Evolutionary conservation across 2,888 invertebrate species (phyloP).

Genomic region (Bombyx huttoni): DNA sequence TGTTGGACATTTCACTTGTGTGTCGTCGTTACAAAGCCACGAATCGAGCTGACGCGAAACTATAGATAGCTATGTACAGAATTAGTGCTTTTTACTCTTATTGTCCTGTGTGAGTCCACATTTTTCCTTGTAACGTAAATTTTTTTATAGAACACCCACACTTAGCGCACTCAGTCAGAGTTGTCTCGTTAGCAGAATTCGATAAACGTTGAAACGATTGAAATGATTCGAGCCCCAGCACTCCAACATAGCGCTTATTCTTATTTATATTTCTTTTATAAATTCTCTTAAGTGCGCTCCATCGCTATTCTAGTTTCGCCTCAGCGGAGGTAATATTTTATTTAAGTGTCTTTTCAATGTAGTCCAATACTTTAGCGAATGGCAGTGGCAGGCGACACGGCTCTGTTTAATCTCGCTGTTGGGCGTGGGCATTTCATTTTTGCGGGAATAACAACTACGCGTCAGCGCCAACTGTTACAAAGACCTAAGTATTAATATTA

Average conservation of each 20-base stretch:
- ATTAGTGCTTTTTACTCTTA: conserved; percentile 52
- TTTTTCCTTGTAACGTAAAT: conserved; percentile 21
- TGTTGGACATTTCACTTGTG: conserved; percentile 55
- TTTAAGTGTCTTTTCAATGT: conserved; percentile 35
- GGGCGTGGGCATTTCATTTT: conserved; percentile 35
- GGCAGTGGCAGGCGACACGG: conserved; percentile 30
- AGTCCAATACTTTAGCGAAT: conserved; percentile 42
- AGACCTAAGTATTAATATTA: conserved; percentile 2
- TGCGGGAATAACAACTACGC: conserved; percentile 12
- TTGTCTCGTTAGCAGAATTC: conserved; percentile 35
- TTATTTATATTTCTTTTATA: conserved; percentile 1
- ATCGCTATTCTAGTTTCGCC: conserved; percentile 9
- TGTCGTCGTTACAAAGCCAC: conserved; percentile 49
- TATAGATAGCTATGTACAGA: conserved; percentile 46
- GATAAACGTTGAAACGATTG: conserved; percentile 28
- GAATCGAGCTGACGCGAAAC: conserved; percentile 48
- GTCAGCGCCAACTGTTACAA: conserved; percentile 7
- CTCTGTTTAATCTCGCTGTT: conserved; percentile 38
- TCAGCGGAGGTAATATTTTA: conserved; percentile 25
- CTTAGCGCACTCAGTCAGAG: conserved; percentile 24
- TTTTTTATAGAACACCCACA: conserved; percentile 27
- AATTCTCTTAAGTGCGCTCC: conserved; percentile 4
- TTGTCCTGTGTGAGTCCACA: conserved; percentile 16
- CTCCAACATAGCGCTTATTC: conserved; percentile 14
- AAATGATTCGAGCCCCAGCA: conserved; percentile 26